Evolutionary conservation across 1,140 invertebrate genomes (phyloP).

Genomic region (Akabosia matsudoensis): DNA sequence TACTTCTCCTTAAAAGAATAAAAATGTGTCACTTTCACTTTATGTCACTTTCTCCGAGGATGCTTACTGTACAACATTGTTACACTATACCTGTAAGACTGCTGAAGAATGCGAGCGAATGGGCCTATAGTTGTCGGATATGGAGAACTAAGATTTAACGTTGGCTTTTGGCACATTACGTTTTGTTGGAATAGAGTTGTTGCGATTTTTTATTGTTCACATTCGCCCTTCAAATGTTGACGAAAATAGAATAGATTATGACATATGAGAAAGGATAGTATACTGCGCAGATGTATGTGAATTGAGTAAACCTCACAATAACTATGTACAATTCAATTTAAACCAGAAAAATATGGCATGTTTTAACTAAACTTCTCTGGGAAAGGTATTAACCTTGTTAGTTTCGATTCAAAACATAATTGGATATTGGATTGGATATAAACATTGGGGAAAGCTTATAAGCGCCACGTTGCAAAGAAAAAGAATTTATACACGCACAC

Average conservation of each 20-base stretch:
- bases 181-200: background rate
- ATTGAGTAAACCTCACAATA: background rate
- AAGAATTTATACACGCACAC: too few relatives aligned
- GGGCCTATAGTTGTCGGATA: background rate
- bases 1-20: background rate
- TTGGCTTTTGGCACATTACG: background rate
- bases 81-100: too few relatives aligned
- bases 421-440: too few relatives aligned
- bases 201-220: slow-evolving; percentile 6
- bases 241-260: background rate
- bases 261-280: background rate
- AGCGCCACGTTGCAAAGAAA: too few relatives aligned
- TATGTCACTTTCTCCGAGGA: slow-evolving; percentile 2
- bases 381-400: too few relatives aligned
- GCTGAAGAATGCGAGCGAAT: background rate
- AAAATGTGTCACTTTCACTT: slow-evolving; percentile 16
- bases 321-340: background rate
- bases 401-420: too few relatives aligned
- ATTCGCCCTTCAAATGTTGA: background rate
- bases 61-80: background rate
- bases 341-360: background rate
- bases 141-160: background rate
- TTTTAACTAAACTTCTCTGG: too few relatives aligned
- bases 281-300: background rate
- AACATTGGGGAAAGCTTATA: too few relatives aligned